Percentiles rank a stretch among this genome's conserved stretches.
Conservation (phyloP, 2,113 vertebrate genomes). For the Coturnix japonica region DNA sequence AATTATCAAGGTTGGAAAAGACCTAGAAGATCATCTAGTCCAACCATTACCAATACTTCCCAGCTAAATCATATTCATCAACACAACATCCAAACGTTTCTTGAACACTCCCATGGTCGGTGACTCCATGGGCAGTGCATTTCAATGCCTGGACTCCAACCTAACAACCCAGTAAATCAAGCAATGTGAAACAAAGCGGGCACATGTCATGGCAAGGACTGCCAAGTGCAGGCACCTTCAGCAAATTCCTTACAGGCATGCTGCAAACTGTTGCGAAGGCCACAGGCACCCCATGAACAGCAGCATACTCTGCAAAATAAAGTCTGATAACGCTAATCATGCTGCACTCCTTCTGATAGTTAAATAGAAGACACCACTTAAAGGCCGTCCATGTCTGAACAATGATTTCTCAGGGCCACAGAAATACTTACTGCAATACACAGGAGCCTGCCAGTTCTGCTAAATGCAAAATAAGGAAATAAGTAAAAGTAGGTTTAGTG, state of each 20-base stretch:
- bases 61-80: too few relatives aligned
- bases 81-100: too few relatives aligned
- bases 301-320: not conserved
- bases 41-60: too few relatives aligned
- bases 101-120: too few relatives aligned
- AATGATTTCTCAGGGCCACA: not conserved
- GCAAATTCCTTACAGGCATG: not conserved
- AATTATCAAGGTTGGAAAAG: too few relatives aligned
- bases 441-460: not conserved
- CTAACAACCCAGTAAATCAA: not conserved
- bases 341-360: not conserved
- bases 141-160: too few relatives aligned
- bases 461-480: not conserved
- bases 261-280: not conserved
- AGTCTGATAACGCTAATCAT: not conserved
- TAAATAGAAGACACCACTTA: not conserved
- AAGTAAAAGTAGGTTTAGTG: not conserved
- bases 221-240: not conserved
- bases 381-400: not conserved
- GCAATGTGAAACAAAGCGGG: not conserved
- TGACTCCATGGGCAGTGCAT: too few relatives aligned
- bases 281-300: not conserved
- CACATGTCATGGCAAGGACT: not conserved
- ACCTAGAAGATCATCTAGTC: too few relatives aligned
- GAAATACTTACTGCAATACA: not conserved